Evolutionary conservation across 2,888 invertebrate species (phyloP).

Genomic region (Phyllotreta cruciferae): DNA sequence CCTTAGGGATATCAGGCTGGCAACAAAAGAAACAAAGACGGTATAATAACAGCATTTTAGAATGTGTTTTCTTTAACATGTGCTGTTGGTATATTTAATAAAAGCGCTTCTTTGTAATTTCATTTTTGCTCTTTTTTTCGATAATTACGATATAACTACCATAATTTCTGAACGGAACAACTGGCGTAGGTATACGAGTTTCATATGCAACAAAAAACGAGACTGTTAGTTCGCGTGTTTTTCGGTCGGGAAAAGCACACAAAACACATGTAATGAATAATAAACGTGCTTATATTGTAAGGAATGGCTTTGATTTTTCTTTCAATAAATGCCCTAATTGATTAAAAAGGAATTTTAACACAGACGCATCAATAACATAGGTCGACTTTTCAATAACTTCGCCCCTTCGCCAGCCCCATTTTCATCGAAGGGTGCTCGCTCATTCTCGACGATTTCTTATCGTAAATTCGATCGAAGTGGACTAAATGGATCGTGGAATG

Average conservation of each 20-base stretch:
- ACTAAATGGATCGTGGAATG: conserved; percentile 18
- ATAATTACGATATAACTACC: conserved; percentile 14
- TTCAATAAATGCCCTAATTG: no score
- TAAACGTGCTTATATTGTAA: no score
- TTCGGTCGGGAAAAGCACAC: no score
- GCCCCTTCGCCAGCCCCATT: no score
- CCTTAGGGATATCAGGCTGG: conserved; percentile 20
- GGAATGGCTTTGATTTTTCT: no score
- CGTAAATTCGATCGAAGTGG: conserved; percentile 14
- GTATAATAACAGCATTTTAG: conserved; percentile 21
- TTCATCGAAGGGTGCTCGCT: conserved; percentile 5
- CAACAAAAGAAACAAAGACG: conserved; percentile 21
- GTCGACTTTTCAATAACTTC: no score
- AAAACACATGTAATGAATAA: no score
- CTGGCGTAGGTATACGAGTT: conserved; percentile 5
- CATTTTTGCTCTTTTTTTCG: not conserved
- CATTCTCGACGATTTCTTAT: conserved; percentile 15
- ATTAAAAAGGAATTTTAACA: no score
- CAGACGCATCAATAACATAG: no score
- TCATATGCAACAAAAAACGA: not conserved
- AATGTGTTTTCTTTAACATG: conserved; percentile 15
- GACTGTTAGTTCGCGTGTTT: conserved; percentile 3
- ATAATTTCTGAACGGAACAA: conserved; percentile 11
- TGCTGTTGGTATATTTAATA: conserved; percentile 6
- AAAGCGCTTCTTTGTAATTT: conserved; percentile 12